Percentiles rank a stretch among this genome's conserved stretches.
These are phyloP conservation scores for Erythrolamprus reginae DNA, from an alignment of 2,113 vertebrate genomes.

Conservation along the genomic window DNA sequence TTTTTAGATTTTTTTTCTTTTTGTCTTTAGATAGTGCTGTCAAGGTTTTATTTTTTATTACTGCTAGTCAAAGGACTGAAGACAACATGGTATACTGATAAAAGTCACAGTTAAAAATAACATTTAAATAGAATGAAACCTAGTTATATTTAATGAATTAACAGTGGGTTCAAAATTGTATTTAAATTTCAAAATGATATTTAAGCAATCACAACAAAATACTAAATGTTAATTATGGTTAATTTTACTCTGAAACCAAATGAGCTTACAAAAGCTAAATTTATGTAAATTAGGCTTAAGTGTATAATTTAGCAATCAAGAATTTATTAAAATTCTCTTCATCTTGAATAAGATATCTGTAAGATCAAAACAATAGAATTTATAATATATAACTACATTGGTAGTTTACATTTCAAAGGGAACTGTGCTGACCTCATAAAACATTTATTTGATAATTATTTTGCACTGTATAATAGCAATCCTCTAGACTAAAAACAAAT, in stretches of 20 bases:
- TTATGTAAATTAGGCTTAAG: slow-evolving; percentile 39
- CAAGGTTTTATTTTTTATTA: background rate
- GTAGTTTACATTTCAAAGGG: background rate
- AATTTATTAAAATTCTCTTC: slow-evolving; percentile 34
- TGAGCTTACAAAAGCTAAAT: slow-evolving; percentile 36
- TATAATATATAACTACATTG: background rate
- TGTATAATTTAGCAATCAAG: slow-evolving; percentile 42
- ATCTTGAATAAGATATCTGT: slow-evolving; percentile 30
- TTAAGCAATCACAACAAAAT: slow-evolving; percentile 49
- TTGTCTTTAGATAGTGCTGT: background rate
- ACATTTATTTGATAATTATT: background rate
- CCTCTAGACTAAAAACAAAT: background rate
- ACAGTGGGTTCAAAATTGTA: slow-evolving; percentile 8
- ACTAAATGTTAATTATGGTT: slow-evolving; percentile 34
- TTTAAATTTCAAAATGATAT: slow-evolving; percentile 36
- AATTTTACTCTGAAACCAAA: slow-evolving; percentile 39
- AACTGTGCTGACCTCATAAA: background rate
- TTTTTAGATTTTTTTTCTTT: no score
- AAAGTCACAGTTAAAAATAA: slow-evolving; percentile 16
- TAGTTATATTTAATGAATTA: slow-evolving; percentile 30
- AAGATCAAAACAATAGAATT: slow-evolving; percentile 4
- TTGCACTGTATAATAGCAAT: background rate
- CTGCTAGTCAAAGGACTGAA: background rate
- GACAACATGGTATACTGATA: background rate
- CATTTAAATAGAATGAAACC: background rate